Percentiles rank a stretch among this genome's conserved stretches.
phyloP scores from a whole-genome alignment of 2,113 vertebrate species.

The Sclerurus mexicanus region DNA sequence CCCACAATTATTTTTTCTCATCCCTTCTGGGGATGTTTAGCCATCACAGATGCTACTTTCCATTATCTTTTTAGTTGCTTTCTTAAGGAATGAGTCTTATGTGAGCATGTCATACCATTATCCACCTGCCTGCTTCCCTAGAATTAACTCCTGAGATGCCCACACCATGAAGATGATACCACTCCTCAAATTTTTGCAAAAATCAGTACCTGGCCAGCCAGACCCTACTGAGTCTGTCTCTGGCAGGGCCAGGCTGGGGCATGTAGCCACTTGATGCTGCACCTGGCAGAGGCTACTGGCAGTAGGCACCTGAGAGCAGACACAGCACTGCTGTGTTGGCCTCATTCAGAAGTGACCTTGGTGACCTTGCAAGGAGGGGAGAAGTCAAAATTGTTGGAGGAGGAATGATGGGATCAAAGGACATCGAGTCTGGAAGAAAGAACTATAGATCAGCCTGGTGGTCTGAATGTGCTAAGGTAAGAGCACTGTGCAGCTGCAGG shows the following conservation, averaged over 20 bases:
- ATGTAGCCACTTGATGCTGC: neutral
- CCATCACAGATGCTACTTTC: neutral
- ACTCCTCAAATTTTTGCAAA: neutral
- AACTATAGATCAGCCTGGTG: neutral
- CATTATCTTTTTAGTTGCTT: neutral
- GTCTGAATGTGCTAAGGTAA: neutral
- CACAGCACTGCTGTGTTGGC: too few relatives aligned
- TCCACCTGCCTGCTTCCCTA: neutral
- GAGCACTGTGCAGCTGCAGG: neutral
- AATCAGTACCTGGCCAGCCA: neutral
- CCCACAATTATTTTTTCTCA: neutral
- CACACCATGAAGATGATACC: fast-evolving
- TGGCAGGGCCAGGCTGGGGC: neutral
- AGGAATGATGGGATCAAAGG: neutral
- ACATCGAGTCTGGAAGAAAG: neutral
- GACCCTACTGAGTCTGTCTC: neutral
- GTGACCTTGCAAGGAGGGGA: neutral
- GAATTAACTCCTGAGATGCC: neutral
- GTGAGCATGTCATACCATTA: fast-evolving
- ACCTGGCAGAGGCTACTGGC: neutral
- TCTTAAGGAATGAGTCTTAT: neutral
- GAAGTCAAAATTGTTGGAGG: neutral
- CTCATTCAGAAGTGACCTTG: neutral
- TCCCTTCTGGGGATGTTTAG: neutral
- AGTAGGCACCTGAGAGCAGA: neutral